Evolutionary conservation across 1,140 invertebrate genomes (phyloP).

Genomic region (Eriocheir sinensis): DNA sequence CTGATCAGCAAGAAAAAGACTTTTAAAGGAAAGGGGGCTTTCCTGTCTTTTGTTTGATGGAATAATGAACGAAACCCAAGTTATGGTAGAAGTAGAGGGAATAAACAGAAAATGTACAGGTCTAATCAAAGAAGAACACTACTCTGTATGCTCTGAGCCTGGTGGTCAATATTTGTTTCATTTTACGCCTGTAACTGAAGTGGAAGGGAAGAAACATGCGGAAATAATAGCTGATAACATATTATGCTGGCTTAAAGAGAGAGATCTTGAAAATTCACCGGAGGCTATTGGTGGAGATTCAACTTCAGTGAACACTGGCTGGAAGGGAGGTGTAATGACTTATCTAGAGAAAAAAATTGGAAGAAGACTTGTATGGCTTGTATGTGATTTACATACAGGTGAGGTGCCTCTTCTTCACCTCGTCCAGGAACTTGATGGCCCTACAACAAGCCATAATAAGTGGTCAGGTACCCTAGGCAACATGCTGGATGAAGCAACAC

Average conservation of each 20-base stretch:
- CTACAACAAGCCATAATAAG: conserved; percentile 19
- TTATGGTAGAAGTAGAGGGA: conserved; percentile 40
- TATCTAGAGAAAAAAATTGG: conserved; percentile 42
- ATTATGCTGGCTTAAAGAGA: conserved; percentile 12
- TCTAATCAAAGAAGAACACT: conserved; percentile 63
- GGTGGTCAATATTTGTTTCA: background rate
- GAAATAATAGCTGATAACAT: conserved; percentile 27
- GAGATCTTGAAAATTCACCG: conserved; percentile 21
- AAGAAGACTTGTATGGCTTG: background rate
- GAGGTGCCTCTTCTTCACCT: conserved; percentile 41
- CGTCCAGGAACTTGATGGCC: conserved; percentile 40
- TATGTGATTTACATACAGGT: conserved; percentile 45
- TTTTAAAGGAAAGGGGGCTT: conserved; percentile 32
- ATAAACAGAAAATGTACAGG: conserved; percentile 30
- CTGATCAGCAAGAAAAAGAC: conserved; percentile 29
- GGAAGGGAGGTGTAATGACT: conserved; percentile 33
- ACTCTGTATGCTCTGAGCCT: conserved; percentile 44
- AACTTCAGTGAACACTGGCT: conserved; percentile 35
- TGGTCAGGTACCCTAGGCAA: conserved; percentile 54
- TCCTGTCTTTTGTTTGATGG: conserved; percentile 40
- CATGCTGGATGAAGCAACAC: conserved; percentile 39
- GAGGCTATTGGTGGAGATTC: conserved; percentile 45
- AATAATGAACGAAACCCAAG: conserved; percentile 3
- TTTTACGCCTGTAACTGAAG: background rate
- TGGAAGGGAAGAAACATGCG: conserved; percentile 33